Conservation (phyloP, 2,797 vertebrate genomes). For the Phrynocephalus guinanensis region DNA sequence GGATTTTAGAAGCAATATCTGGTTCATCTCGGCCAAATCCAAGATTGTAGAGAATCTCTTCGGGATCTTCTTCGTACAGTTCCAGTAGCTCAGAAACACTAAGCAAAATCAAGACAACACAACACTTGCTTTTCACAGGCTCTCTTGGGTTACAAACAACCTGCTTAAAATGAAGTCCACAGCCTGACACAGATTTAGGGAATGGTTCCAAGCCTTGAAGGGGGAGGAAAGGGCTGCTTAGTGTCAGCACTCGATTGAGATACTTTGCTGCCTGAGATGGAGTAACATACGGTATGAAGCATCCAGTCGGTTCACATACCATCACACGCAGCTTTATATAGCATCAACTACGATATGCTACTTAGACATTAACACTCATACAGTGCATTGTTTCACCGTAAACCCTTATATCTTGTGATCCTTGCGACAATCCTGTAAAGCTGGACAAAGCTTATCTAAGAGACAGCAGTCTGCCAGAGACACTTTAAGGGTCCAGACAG, state of each 20-base stretch:
- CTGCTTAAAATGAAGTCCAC: background rate
- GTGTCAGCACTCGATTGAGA: background rate
- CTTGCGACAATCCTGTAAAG: too few species aligned
- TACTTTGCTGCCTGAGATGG: background rate
- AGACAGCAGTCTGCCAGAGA: too few species aligned
- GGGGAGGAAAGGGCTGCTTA: background rate
- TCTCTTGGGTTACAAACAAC: background rate
- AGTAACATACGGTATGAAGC: too few species aligned
- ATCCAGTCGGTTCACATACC: background rate
- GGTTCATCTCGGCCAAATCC: conserved; percentile 97
- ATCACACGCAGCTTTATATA: background rate
- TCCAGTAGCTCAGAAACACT: conserved; percentile 97
- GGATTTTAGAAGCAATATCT: conserved; percentile 92
- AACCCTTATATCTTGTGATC: too few species aligned
- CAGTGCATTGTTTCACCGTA: too few species aligned
- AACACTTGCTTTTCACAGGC: conserved; percentile 11
- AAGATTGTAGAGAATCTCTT: conserved; percentile 95
- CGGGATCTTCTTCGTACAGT: conserved; percentile 96
- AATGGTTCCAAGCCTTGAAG: conserved; percentile 6
- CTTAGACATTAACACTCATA: too few species aligned
- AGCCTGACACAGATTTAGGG: background rate
- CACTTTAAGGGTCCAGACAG: too few species aligned
- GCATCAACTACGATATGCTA: too few species aligned
- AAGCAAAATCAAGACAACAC: conserved; percentile 50
- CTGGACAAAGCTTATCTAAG: too few species aligned